Evolutionary conservation across 1,140 invertebrate genomes (phyloP), one percentile per base, ranked within the genome.

Genomic region (Drosophila oshimai): DNA sequence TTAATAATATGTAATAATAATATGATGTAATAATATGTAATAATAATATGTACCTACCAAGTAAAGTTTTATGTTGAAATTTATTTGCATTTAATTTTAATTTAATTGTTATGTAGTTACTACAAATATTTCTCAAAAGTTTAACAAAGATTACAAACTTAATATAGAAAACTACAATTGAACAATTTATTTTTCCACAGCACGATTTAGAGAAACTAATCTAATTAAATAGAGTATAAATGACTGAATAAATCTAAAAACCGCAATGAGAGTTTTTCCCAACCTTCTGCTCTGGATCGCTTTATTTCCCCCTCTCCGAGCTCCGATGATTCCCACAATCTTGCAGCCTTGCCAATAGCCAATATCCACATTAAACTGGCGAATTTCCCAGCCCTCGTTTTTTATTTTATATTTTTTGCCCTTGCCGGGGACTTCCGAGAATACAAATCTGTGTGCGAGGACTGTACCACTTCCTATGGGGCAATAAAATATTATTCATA

Each of bases 401-500:
- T n/a, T n/a, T n/a, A n/a, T n/a, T n/a, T n/a, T n/a, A n/a, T n/a
- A n/a, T n/a, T n/a, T n/a, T 13, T 0, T 70, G 75, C 62, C 75
- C 76, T 79, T 80, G 75, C 45, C 17, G 49, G 22, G 24, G 50
- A 75, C 78, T 81, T 81, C 77, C 77, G 80, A 83, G 78, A 83
- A 73, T 51, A 50, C 20, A 18, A 74, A 84, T 74, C 74, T 83
- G n/a, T 36, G 47, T 12, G 50, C 54, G 28, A 31, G 53, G 70
- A 74, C 60, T 41, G 47, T 24, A 28, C 31, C 50, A 49, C 53
- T 76, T 76, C 74, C 74, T 86, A 75, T 53, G 60, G 58, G 45
- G 61, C 57, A 28, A 64, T 29, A 47, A 84, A 84, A 74, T 72
- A 78, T 54, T 72, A 86, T 86, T 86, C 80, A 86, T 86, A 86